phyloP scores from a whole-genome alignment of 2,113 vertebrate genomes.

The Microcebus griseorufus region DNA sequence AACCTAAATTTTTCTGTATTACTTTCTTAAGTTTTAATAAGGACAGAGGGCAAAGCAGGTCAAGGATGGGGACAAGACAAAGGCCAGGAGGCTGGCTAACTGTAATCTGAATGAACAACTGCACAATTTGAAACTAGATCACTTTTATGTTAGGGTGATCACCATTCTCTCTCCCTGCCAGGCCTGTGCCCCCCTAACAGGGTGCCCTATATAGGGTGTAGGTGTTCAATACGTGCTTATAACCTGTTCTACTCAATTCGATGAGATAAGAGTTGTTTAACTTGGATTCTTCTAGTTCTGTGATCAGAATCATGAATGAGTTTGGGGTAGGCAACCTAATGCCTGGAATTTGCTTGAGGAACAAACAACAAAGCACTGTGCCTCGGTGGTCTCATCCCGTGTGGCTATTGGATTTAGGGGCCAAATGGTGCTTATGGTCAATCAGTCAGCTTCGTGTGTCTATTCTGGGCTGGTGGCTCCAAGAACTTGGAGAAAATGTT shows the following conservation, averaged over 20 bases:
- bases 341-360: neutral
- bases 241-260: neutral
- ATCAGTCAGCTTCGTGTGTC: neutral
- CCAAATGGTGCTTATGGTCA: neutral
- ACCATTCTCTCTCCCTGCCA: neutral
- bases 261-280: neutral
- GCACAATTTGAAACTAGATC: neutral
- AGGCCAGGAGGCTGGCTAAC: neutral
- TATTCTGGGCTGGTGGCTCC: neutral
- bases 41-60: neutral
- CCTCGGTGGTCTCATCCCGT: neutral
- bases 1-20: neutral
- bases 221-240: neutral
- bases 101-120: neutral
- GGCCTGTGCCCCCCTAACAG: neutral
- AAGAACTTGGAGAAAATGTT: conserved; percentile 12
- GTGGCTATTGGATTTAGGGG: neutral
- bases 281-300: neutral
- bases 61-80: neutral
- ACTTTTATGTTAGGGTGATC: neutral
- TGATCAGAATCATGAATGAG: neutral
- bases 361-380: neutral
- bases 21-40: neutral
- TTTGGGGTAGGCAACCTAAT: neutral
- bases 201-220: neutral